Base-by-base conservation (phyloP, 2,113 vertebrate genomes). In the Melanocharis versteri region DNA sequence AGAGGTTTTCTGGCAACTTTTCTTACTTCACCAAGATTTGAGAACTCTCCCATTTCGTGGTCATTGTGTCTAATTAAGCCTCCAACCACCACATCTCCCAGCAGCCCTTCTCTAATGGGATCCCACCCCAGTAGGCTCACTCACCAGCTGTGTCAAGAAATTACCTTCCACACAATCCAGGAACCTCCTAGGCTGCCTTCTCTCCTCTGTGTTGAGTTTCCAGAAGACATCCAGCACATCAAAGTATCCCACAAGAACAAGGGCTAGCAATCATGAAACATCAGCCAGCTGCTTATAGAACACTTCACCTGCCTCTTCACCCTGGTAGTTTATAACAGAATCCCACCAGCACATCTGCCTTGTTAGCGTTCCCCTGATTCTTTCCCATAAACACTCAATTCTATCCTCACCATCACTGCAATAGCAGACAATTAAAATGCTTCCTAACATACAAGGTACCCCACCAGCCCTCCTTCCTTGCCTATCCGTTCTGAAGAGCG, bases 41-140 rank as follows among this genome's bases (percentile, higher is more conserved):
- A 35, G 35, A 56, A 31, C 13, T 18, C n/a, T 15, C 13, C 17
- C 11, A 35, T 56, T 47, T 42, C 50, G 17, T 56, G 21, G 47
- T 70, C n/a, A 17, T n/a, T 40, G 48, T 71, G 24, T n/a, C 65
- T 16, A 48, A 17, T 6, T 31, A 7, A 62, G 5, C 16, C 21
- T 60, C 30, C 26, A 30, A 11, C 16, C n/a, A 48, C 18, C 28
- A 28, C 22, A 60, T 45, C 33, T 69, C 22, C 62, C 33, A 44
- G 24, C 56, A 79, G 13, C 57, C n/a, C n/a, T n/a, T n/a, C n/a
- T n/a, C n/a, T 56, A 12, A 30, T 17, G 40, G 20, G 24, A 2
- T 28, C 13, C 9, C 4, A 3, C 7, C 13, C 11, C 23, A 5
- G 11, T 7, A 56, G 26, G 13, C 7, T 80, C 0, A 0, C 14